Conservation (phyloP, 2,113 vertebrate genomes). For the Semicossyphus pulcher region DNA sequence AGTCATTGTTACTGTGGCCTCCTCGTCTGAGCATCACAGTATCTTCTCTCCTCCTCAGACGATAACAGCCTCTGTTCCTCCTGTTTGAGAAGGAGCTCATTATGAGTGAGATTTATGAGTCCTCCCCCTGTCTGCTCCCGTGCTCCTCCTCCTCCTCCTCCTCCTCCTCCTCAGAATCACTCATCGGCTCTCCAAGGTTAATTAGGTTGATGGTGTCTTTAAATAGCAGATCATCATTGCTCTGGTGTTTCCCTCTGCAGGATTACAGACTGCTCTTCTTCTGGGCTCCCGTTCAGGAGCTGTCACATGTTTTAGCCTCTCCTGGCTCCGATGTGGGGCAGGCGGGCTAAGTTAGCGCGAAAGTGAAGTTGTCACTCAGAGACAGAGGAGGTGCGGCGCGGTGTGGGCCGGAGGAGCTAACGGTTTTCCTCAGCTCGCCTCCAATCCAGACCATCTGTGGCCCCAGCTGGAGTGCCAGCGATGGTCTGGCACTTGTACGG, state of each 20-base stretch:
- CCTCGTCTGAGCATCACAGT: too few species aligned
- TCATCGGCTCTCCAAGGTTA: slow-evolving; percentile 84
- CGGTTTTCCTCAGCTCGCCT: slow-evolving; percentile 85
- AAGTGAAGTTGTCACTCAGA: slow-evolving; percentile 88
- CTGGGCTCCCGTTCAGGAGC: slow-evolving; percentile 67
- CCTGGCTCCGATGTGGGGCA: slow-evolving; percentile 74
- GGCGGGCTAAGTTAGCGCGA: slow-evolving; percentile 80
- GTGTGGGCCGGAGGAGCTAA: slow-evolving; percentile 85
- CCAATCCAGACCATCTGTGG: slow-evolving; percentile 99
- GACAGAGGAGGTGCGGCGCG: slow-evolving; percentile 85
- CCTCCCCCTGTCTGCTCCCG: slow-evolving; percentile 38
- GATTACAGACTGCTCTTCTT: slow-evolving; percentile 53
- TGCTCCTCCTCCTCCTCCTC: slow-evolving; percentile 62
- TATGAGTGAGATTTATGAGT: slow-evolving; percentile 81
- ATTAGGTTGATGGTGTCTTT: slow-evolving; percentile 86
- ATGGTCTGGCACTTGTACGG: slow-evolving; percentile 99
- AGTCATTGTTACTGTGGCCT: too few species aligned
- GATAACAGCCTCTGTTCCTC: slow-evolving; percentile 54
- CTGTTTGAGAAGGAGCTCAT: slow-evolving; percentile 68
- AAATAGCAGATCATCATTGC: slow-evolving; percentile 82
- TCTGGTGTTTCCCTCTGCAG: slow-evolving; percentile 59
- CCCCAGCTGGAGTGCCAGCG: slow-evolving; percentile 99
- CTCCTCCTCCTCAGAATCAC: slow-evolving; percentile 75
- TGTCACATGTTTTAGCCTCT: slow-evolving; percentile 35
- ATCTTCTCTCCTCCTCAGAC: slow-evolving; percentile 26